These are phyloP conservation scores for Copidosoma aretas DNA, from an alignment of 2,888 invertebrate genomes.

Conservation along the genomic window DNA sequence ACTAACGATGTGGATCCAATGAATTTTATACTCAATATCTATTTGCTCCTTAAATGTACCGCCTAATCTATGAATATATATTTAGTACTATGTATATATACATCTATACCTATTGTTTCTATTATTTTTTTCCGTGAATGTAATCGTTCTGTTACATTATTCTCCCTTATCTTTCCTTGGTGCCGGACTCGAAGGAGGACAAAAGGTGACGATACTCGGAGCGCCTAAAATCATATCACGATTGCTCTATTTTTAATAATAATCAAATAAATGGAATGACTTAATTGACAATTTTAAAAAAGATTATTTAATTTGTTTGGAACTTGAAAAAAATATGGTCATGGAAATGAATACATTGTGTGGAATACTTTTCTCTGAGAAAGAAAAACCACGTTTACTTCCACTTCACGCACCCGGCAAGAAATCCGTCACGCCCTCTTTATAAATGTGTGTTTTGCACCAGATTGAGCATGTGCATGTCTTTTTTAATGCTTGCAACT, in stretches of 20 bases:
- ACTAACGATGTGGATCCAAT: background rate
- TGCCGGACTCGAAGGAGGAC: slow-evolving; percentile 68
- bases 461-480: slow-evolving; percentile 61
- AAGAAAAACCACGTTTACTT: slow-evolving; percentile 53
- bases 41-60: slow-evolving; percentile 61
- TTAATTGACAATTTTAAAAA: slow-evolving; percentile 34
- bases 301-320: slow-evolving; percentile 33
- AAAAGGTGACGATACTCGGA: slow-evolving; percentile 70
- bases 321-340: slow-evolving; percentile 39
- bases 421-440: slow-evolving; percentile 52
- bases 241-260: slow-evolving; percentile 56
- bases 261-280: slow-evolving; percentile 40
- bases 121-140: slow-evolving; percentile 60
- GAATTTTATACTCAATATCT: slow-evolving; percentile 48
- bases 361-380: slow-evolving; percentile 38
- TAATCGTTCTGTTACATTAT: slow-evolving; percentile 63
- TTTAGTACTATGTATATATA: slow-evolving; percentile 58
- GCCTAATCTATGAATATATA: slow-evolving; percentile 60
- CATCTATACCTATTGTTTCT: slow-evolving; percentile 52
- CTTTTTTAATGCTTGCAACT: slow-evolving; percentile 21
- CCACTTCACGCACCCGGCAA: slow-evolving; percentile 53
- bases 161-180: slow-evolving; percentile 62
- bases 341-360: slow-evolving; percentile 40
- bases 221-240: slow-evolving; percentile 61
- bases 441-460: slow-evolving; percentile 51